A percentile compares a stretch with the other conserved stretches of the same genome.
Conservation (phyloP, 2,888 invertebrate species). For the Tricholauxania praeusta region DNA sequence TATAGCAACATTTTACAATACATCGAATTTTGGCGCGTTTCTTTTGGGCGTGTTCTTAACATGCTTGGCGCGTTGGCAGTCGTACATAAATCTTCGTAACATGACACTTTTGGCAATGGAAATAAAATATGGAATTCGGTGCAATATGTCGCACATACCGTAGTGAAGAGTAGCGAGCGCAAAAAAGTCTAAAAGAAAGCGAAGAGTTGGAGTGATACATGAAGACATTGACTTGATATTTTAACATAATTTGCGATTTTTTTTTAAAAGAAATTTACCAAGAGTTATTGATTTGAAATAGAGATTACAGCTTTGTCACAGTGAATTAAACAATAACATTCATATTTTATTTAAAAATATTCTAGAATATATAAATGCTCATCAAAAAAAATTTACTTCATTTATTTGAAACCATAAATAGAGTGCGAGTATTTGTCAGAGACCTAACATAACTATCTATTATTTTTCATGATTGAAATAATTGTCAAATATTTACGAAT, state of each 20-base stretch:
- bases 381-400: no score
- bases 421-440: no score
- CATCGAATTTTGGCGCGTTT: constrained; percentile 30
- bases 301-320: no score
- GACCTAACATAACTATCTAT: no score
- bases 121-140: constrained; percentile 65
- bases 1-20: constrained; percentile 37
- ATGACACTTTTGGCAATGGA: constrained; percentile 68
- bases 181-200: constrained; percentile 40
- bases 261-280: constrained; percentile 30
- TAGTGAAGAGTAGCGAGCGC: not conserved
- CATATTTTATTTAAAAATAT: no score
- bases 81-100: constrained; percentile 67
- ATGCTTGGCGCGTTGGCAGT: constrained; percentile 40
- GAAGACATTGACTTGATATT: not conserved
- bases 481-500: no score
- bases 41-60: constrained; percentile 36
- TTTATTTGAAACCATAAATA: no score
- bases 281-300: constrained; percentile 14
- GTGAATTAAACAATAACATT: no score
- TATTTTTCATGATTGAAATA: no score
- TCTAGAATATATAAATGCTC: no score
- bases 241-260: not conserved
- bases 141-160: constrained; percentile 59
- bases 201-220: constrained; percentile 35